Percentiles rank a stretch among this genome's conserved stretches.
Conservation (phyloP, 2,113 vertebrate species). For the Pachyramphus minor region DNA sequence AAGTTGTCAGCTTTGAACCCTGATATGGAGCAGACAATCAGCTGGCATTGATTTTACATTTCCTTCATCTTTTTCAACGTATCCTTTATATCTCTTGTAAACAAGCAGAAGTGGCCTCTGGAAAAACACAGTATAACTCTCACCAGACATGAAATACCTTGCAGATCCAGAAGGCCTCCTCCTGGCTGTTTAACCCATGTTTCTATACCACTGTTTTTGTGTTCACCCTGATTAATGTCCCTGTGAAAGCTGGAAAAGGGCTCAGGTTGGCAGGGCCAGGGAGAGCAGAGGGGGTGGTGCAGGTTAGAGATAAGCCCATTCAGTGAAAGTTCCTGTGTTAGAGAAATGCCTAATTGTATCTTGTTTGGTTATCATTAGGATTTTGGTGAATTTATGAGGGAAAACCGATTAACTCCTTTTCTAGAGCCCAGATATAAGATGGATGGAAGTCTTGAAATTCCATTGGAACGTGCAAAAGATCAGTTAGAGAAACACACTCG, state of each 20-base stretch:
- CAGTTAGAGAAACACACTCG: slow-evolving; percentile 96
- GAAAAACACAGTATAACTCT: neutral
- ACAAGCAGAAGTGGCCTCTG: neutral
- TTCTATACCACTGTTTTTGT: neutral
- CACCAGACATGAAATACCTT: neutral
- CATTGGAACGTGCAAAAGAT: slow-evolving; percentile 88
- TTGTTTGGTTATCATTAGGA: slow-evolving; percentile 85
- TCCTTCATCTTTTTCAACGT: neutral
- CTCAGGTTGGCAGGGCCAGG: neutral
- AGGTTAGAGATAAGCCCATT: neutral
- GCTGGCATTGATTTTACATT: neutral
- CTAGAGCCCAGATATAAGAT: slow-evolving; percentile 82
- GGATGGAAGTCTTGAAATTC: slow-evolving; percentile 83
- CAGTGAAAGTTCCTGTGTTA: slow-evolving; percentile 27
- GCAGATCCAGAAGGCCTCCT: neutral
- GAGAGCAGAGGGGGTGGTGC: neutral
- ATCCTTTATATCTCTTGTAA: neutral
- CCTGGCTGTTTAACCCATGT: neutral
- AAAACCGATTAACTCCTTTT: slow-evolving; percentile 94
- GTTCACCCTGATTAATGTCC: neutral
- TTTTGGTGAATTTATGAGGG: slow-evolving; percentile 99
- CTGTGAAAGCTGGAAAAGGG: neutral
- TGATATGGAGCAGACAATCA: neutral
- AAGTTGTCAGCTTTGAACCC: neutral
- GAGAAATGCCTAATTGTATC: slow-evolving; percentile 74